A percentile compares a stretch with the other conserved stretches of the same genome.
Conservation (phyloP, 2,888 invertebrate genomes). For the Cryptocheilus praepositus region DNA sequence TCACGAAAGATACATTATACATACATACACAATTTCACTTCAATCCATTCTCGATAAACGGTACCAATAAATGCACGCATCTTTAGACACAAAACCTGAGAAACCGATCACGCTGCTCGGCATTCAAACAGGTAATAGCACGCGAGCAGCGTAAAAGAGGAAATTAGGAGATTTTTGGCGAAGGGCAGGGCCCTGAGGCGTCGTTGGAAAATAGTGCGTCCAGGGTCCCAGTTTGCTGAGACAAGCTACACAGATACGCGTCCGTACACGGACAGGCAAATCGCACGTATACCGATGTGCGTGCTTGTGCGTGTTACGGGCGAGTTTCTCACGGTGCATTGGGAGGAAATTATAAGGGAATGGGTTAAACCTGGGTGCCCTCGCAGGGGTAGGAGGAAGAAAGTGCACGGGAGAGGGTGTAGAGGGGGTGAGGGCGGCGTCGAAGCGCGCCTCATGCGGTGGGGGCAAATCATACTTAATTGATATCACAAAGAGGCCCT, state of each 20-base stretch:
- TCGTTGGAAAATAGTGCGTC: too few species aligned
- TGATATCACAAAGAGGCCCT: constrained; percentile 70
- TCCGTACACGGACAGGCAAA: constrained; percentile 8
- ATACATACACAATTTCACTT: too few species aligned
- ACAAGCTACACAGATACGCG: background rate
- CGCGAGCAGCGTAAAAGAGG: too few species aligned
- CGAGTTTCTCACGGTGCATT: constrained; percentile 74
- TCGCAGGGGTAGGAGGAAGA: constrained; percentile 40
- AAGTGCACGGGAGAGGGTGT: constrained; percentile 27
- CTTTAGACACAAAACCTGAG: too few species aligned
- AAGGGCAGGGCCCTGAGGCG: too few species aligned
- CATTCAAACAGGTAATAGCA: too few species aligned
- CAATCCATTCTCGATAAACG: too few species aligned
- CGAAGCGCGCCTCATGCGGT: constrained; percentile 34
- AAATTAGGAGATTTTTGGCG: too few species aligned
- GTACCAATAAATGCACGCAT: too few species aligned
- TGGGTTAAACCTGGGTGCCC: constrained; percentile 66
- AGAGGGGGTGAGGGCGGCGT: constrained; percentile 21
- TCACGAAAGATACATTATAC: too few species aligned
- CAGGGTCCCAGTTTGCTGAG: too few species aligned
- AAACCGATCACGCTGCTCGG: too few species aligned
- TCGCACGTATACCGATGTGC: constrained; percentile 31
- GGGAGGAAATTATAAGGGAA: constrained; percentile 71
- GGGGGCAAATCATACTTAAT: constrained; percentile 69
- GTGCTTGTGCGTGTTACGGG: constrained; percentile 68